Conservation (phyloP, 92 coral and sea anemone genomes). For the Paragorgia papillata region DNA sequence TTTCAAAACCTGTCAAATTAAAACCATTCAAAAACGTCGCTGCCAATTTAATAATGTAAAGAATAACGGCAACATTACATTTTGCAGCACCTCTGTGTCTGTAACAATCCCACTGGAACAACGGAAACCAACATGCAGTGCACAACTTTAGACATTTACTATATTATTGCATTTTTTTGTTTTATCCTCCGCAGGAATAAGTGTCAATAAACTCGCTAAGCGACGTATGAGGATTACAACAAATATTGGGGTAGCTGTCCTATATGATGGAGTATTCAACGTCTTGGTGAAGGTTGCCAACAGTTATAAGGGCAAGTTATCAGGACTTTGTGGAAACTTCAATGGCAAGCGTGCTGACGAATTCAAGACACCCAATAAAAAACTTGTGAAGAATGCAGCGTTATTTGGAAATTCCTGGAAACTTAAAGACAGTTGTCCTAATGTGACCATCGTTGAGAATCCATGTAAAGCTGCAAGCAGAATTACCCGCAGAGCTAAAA, state of each 20-base stretch:
- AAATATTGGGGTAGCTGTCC: slow-evolving; percentile 16
- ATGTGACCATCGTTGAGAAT: slow-evolving; percentile 3
- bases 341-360: slow-evolving; percentile 23
- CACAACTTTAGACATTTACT: too few relatives aligned
- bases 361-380: slow-evolving; percentile 17
- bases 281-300: slow-evolving; percentile 21
- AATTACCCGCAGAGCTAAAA: not conserved
- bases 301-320: slow-evolving; percentile 17
- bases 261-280: slow-evolving; percentile 31
- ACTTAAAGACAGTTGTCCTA: slow-evolving; percentile 5
- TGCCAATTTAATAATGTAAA: too few relatives aligned
- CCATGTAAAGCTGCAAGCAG: slow-evolving; percentile 7
- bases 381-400: slow-evolving; percentile 7
- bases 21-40: too few relatives aligned
- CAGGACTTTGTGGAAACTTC: slow-evolving; percentile 31
- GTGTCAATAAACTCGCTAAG: not conserved
- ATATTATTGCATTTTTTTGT: too few relatives aligned
- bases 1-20: too few relatives aligned
- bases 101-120: too few relatives aligned
- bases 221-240: slow-evolving; percentile 20
- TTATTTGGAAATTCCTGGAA: slow-evolving; percentile 37
- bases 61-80: too few relatives aligned
- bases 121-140: too few relatives aligned
- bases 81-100: too few relatives aligned
- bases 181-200: slow-evolving; percentile 23